Evolutionary conservation across 2,888 invertebrate species (phyloP), one percentile per base, ranked within the genome.

Genomic region (Antitype chi): DNA sequence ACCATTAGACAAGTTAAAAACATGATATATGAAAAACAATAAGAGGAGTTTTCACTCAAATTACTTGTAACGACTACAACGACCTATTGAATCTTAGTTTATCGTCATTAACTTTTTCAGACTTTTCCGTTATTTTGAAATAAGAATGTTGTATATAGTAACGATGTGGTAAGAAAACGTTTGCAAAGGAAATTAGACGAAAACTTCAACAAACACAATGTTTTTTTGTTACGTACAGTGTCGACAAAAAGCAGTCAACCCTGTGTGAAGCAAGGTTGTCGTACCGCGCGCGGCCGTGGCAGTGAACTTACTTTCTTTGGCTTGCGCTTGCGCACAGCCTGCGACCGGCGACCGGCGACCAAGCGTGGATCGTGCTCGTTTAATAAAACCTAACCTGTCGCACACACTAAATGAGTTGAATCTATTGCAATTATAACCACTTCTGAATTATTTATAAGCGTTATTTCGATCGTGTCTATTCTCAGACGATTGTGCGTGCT

Each of bases 231-330:
- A 64, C 55, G 28, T 53, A 66, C 63, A 69, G 67, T 70, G 55
- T 55, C 43, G 57, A 69, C 76, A 81, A 77, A 82, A 85, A 86
- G 82, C 63, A 74, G 86, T 78, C 88, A 89, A 82, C 89, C 89
- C 89, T 88, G 75, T 79, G 64, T 68, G 72, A 77, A 84, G 91
- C 94, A 94, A 96, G 96, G 96, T 95, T 95, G 96, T 95, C 95
- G 95, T 93, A 92, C 93, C 92, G 91, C 90, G 92, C 90, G 84
- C 90, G 96, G 91, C 96, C 96, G 94, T 96, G 96, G 95, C 96
- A 96, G 94, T 96, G 96, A 96, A 96, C 96, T 96, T 96, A 89
- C 95, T 96, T 96, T 96, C 95, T 96, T 95, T 95, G 92, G 89
- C 85, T 86, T 77, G 85, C 85, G 87, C 80, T 78, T 47, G 75